Evolutionary conservation across 2,113 vertebrate genomes (phyloP), one percentile per base, ranked within the genome.

Genomic region (Carassius carassius): DNA sequence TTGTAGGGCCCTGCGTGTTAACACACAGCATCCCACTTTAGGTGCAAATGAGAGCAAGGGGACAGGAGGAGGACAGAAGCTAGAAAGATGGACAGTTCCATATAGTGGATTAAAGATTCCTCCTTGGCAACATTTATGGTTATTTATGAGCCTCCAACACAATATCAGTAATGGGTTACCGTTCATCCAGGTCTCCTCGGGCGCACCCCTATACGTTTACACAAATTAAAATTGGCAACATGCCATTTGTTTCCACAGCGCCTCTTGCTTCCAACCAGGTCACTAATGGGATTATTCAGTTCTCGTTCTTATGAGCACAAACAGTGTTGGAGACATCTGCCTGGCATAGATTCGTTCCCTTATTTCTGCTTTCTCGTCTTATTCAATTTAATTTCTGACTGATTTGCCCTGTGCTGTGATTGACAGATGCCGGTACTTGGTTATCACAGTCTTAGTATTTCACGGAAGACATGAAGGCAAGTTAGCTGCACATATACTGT

Each of bases 1-100:
- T 92, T 92, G 92, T 89, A 76, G 73, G 37, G 88, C 73, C 86
- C 90, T 81, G 90, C 19, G 82, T 88, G 92, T 67, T 89, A 89
- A 74, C 89, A 13, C 92, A 86, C 87, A 92, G 87, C 92, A 92
- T 88, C 85, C 90, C 79, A 63, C 91, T 92, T 87, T 88, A 11
- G 19, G 44, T 87, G 90, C 90, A n/a, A 74, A 47, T 16, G 56
- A 82, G 54, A 85, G 81, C 77, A 77, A 87, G 74, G 69, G 80
- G 84, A 81, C 74, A 85, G 35, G 17, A 60, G 56, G 79, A 78
- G 82, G 73, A 80, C 54, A 79, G 63, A 56, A 54, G 49, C 63
- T 35, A 44, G 60, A 69, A 44, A 85, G 37, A 86, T 54, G 78
- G 62, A 84, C 73, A 83, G 62, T 77, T 77, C 54, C 2, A 49